Percentiles rank a stretch among this genome's conserved stretches.
These are phyloP conservation scores for Zaprionus taronus DNA, from an alignment of 1,140 invertebrate species.

Conservation along the genomic window DNA sequence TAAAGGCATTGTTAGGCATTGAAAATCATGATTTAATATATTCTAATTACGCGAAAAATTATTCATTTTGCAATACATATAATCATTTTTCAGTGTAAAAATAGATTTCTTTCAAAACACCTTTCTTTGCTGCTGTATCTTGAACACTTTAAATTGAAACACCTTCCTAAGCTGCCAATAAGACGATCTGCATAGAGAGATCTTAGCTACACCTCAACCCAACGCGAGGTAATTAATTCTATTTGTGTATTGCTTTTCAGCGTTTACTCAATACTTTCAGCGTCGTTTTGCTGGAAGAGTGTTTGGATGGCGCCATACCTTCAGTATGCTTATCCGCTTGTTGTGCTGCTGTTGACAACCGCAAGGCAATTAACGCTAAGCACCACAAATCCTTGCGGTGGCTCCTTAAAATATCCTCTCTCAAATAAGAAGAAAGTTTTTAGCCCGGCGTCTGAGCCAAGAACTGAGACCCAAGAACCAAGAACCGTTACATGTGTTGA, in stretches of 20 bases:
- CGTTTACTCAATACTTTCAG: not conserved
- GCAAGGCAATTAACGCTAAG: constrained; percentile 79
- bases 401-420: constrained; percentile 67
- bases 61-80: not conserved
- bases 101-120: not conserved
- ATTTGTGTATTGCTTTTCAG: not conserved
- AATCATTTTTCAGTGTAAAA: not conserved
- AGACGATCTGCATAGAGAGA: not conserved
- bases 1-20: no score
- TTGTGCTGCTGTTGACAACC: constrained; percentile 58
- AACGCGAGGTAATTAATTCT: not conserved
- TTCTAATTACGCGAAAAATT: no score
- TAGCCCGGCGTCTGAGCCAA: not conserved
- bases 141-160: not conserved
- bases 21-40: no score
- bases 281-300: not conserved
- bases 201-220: not conserved
- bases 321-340: not conserved
- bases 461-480: constrained; percentile 11
- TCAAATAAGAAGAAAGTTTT: constrained; percentile 62
- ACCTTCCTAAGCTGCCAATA: not conserved
- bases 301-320: not conserved
- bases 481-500: constrained; percentile 63
- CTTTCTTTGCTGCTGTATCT: no score
- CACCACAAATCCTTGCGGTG: constrained; percentile 75